Conservation (phyloP, 2,113 vertebrate species). For the Saguinus midas region DNA sequence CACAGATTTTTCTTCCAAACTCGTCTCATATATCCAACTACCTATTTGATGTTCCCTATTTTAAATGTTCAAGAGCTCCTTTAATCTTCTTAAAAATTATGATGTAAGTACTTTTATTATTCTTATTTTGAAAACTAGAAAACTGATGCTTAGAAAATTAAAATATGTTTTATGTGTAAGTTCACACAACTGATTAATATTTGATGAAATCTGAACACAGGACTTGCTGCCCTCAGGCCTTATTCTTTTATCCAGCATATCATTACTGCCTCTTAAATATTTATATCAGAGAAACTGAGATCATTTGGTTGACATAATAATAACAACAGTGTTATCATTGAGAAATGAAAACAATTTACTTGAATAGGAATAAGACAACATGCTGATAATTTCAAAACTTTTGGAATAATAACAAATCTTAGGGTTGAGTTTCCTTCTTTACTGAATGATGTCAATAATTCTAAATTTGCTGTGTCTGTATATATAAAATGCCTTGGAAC, state of each 20-base stretch:
- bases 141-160: background rate
- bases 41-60: background rate
- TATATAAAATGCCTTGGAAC: background rate
- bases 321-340: background rate
- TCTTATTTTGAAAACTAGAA: conserved; percentile 32
- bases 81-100: background rate
- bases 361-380: background rate
- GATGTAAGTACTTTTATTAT: background rate
- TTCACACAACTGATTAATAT: background rate
- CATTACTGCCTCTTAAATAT: background rate
- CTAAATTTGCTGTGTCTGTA: background rate
- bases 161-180: background rate
- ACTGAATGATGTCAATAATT: background rate
- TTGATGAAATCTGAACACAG: background rate
- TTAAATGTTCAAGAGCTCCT: background rate
- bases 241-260: background rate
- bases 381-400: background rate
- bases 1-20: background rate
- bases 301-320: too few relatives aligned
- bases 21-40: background rate
- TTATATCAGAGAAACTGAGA: background rate
- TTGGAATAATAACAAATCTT: background rate
- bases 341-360: background rate
- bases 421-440: background rate
- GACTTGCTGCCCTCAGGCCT: background rate